phyloP scores from a whole-genome alignment of 1,140 invertebrate genomes.

The Magallana angulata region DNA sequence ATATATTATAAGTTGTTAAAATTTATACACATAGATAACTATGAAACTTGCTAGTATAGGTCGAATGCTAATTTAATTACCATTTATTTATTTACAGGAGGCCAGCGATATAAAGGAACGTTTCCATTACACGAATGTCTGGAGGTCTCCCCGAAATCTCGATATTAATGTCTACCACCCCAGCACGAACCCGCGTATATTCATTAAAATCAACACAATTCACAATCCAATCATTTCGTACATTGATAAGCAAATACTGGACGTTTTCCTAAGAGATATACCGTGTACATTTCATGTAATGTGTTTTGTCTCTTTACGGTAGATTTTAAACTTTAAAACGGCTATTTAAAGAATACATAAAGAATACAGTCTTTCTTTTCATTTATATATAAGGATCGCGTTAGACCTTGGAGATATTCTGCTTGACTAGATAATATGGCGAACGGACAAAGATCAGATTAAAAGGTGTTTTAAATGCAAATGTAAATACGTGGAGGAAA shows the following conservation, averaged over 20 bases:
- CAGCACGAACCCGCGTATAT: not conserved
- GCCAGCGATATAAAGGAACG: no score
- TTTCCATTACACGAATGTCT: no score
- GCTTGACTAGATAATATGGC: constrained; percentile 65
- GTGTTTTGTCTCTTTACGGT: not conserved
- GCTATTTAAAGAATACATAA: constrained; percentile 30
- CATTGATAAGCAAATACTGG: constrained; percentile 24
- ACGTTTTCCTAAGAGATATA: constrained; percentile 10
- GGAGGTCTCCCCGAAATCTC: not conserved
- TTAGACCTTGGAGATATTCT: constrained; percentile 55
- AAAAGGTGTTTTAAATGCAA: constrained; percentile 1
- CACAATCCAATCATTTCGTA: constrained; percentile 22
- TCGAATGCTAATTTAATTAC: no score
- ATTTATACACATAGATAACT: not conserved
- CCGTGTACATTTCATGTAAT: not conserved
- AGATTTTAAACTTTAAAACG: constrained; percentile 37
- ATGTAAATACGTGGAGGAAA: constrained; percentile 9
- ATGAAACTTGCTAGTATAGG: not conserved
- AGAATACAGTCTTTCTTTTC: not conserved
- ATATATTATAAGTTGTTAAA: not conserved
- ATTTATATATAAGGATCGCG: not conserved
- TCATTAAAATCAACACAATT: constrained; percentile 17
- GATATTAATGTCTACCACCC: not conserved
- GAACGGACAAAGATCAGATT: constrained; percentile 33
- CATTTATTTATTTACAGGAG: no score